Base-by-base conservation (phyloP, 2,113 vertebrate genomes). In the Symphodus melops region DNA sequence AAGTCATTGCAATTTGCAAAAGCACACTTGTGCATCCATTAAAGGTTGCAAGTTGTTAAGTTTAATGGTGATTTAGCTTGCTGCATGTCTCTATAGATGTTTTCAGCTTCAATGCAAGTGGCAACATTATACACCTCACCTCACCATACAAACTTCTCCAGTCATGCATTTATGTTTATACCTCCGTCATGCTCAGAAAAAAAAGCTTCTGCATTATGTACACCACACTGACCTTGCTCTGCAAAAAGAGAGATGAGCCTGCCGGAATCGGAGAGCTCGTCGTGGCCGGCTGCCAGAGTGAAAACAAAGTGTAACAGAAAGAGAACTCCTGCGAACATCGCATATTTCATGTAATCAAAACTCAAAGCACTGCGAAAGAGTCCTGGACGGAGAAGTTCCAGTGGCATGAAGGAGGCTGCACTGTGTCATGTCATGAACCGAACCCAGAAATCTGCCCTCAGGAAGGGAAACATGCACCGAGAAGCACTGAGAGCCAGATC, bases 161-260 rank as follows among this genome's bases (percentile, higher is more conserved):
- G 2, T 17, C 28, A 60, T 48, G 60, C 42, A 71, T 61, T 44
- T 5, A 41, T 5, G 20, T 33, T 5, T 33, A 33, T 33, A 33
- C 28, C 28, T 56, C 46, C 67, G 8, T 12, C 72, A 23, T 77
- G 70, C 73, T 63, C 39, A 70, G 25, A 51, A 17, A 28, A 28
- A 7, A 23, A 20, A 63, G 25, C 44, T 13, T 46, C 11, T 2
- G 8, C 3, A 55, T 10, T 4, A 63, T 3, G 16, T 7, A 62
- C 79, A 76, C 20, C 63, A 55, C 89, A 96, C 96, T 93, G 88
- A 99, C 97, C 97, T 97, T 96, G 95, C 72, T 93, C 92, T 81
- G 78, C 75, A 91, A 95, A 94, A 76, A 93, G 92, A 86, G 95
- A 95, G 78, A 88, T 79, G 68, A 93, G 75, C 61, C 84, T 84